Conservation (phyloP, 2,888 invertebrate species). For the Plebejus anna region DNA sequence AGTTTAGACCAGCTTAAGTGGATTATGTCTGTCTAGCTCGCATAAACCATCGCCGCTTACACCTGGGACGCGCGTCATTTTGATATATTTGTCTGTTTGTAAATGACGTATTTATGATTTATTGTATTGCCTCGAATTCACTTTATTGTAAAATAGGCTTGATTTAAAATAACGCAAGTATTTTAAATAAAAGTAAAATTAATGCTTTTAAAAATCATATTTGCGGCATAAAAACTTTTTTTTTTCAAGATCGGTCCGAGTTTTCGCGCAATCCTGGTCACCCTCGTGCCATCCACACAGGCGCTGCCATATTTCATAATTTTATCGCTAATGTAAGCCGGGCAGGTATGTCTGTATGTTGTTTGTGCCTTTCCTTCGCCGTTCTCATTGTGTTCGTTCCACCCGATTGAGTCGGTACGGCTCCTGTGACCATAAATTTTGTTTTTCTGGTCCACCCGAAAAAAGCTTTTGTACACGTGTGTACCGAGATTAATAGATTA, state of each 20-base stretch:
- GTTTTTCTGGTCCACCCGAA: slow-evolving; percentile 23
- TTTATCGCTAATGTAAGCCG: slow-evolving; percentile 68
- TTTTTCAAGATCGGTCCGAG: neutral
- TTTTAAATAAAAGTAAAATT: no score
- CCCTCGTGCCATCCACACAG: slow-evolving; percentile 37
- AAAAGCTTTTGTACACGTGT: slow-evolving; percentile 18
- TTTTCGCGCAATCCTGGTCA: slow-evolving; percentile 29
- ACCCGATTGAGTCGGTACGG: slow-evolving; percentile 45
- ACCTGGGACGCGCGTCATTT: slow-evolving; percentile 13
- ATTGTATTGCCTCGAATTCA: neutral
- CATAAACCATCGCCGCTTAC: slow-evolving; percentile 6
- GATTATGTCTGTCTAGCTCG: slow-evolving; percentile 17
- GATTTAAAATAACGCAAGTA: no score
- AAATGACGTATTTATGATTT: neutral
- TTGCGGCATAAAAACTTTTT: neutral
- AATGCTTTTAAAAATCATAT: neutral
- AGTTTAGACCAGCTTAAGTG: slow-evolving; percentile 19
- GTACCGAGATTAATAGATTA: slow-evolving; percentile 17
- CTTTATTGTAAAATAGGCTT: no score
- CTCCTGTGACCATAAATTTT: slow-evolving; percentile 29
- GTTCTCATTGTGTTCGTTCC: slow-evolving; percentile 44
- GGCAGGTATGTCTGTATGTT: slow-evolving; percentile 52
- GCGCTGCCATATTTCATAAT: slow-evolving; percentile 62
- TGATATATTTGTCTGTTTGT: slow-evolving; percentile 17
- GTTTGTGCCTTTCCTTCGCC: slow-evolving; percentile 46